Percentiles rank a stretch among this genome's conserved stretches.
Conservation (phyloP, 2,797 vertebrate species). For the Macropus fuliginosus region DNA sequence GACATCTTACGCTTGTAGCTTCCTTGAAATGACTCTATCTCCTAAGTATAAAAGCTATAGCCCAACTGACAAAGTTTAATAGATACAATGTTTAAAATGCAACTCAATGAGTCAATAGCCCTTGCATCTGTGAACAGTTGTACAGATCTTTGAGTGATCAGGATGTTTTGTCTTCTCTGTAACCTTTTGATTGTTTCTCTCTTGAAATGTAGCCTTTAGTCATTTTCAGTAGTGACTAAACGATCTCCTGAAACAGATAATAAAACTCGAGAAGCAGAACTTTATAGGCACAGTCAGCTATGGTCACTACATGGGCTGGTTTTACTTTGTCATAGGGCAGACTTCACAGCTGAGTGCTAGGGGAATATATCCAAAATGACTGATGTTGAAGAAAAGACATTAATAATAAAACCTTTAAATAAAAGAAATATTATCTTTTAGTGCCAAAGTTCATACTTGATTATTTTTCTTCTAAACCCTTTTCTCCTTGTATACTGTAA, state of each 20-base stretch:
- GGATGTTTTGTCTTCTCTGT: neutral
- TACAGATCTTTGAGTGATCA: neutral
- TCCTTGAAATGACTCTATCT: neutral
- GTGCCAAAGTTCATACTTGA: neutral
- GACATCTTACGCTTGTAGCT: neutral
- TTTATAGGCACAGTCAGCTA: neutral
- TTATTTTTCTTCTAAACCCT: neutral
- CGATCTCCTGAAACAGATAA: neutral
- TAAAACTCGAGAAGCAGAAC: neutral
- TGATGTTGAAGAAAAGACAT: neutral
- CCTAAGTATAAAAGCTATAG: neutral
- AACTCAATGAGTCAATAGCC: neutral
- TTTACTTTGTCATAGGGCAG: neutral
- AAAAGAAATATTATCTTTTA: neutral
- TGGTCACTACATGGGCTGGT: neutral
- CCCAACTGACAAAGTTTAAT: neutral
- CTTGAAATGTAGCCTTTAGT: neutral
- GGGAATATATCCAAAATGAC: neutral
- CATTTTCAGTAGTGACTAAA: neutral
- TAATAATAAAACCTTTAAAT: neutral
- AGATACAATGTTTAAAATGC: neutral
- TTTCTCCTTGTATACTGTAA: neutral
- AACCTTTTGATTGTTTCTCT: neutral
- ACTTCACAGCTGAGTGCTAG: neutral
- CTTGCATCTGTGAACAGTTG: neutral